A percentile compares a stretch with the other conserved stretches of the same genome.
phyloP scores from a whole-genome alignment of 2,888 invertebrate genomes.

The Hecatera dysodea region DNA sequence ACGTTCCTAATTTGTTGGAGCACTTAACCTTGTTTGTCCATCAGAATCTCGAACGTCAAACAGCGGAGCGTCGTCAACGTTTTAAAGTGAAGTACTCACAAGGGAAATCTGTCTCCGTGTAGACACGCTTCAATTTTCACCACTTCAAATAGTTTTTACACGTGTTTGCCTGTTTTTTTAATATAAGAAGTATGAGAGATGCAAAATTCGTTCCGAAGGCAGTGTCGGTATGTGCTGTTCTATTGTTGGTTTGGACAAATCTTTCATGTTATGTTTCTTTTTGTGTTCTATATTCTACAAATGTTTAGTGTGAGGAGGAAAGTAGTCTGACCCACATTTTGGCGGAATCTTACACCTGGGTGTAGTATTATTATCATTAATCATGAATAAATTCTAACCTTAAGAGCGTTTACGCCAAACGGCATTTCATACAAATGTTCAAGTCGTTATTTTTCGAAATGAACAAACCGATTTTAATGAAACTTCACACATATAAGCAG shows the following conservation, averaged over 20 bases:
- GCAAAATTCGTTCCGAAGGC: conserved; percentile 8
- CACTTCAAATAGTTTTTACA: conserved; percentile 59
- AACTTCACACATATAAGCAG: too few species aligned
- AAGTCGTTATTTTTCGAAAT: too few species aligned
- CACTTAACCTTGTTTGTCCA: conserved; percentile 60
- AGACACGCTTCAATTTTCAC: conserved; percentile 61
- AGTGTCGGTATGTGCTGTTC: conserved; percentile 1
- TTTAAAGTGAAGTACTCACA: conserved; percentile 63
- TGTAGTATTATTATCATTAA: too few species aligned
- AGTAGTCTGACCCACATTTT: too few species aligned
- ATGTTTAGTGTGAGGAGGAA: too few species aligned
- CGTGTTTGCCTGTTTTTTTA: conserved; percentile 48
- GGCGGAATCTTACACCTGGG: too few species aligned
- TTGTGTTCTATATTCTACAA: too few species aligned
- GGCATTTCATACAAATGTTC: too few species aligned
- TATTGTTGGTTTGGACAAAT: background rate
- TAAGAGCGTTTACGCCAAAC: too few species aligned
- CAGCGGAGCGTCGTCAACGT: conserved; percentile 62
- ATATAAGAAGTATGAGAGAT: conserved; percentile 42
- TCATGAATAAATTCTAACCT: too few species aligned
- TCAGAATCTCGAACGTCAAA: conserved; percentile 64
- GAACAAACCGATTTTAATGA: too few species aligned
- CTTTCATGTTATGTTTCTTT: background rate
- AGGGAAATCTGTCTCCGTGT: conserved; percentile 63
- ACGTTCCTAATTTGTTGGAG: conserved; percentile 60